Evolutionary conservation across 2,797 vertebrate genomes (phyloP), one percentile per base, ranked within the genome.

Genomic region (Melanotaenia boesemani): DNA sequence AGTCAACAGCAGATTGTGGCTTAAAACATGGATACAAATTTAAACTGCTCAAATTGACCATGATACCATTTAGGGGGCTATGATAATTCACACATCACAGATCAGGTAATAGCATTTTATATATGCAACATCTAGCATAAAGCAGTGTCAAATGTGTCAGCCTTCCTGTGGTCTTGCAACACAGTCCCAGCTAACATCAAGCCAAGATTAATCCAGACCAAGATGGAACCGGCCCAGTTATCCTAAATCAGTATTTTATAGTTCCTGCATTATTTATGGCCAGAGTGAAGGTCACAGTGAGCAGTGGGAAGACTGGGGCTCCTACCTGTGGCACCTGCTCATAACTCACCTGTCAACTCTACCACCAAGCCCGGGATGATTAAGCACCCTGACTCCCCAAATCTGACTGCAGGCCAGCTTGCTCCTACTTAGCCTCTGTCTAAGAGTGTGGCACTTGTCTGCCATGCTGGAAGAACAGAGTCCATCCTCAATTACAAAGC

Each of bases 331-430:
- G 81, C 72, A 46, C 61, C 66, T 1, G 67, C 85, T 89, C 90
- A 92, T 94, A 94, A 92, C 86, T 94, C 93, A 93, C 56, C 86
- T 92, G 91, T 91, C 90, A 88, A 61, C 72, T 81, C 69, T 28
- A 72, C 69, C 74, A 72, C 75, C 71, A 48, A 86, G 85, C 67
- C 73, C 37, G 0, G 62, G 72, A 87, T 93, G 93, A 94, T 93
- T 70, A 92, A 94, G 85, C 73, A 86, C 81, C 75, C 18, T 16
- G 24, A 68, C 81, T 91, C 60, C 83, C 80, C 48, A 82, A 90
- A 86, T 81, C 83, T 83, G 85, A 89, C 89, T 79, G 81, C 60
- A 58, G 80, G 86, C 88, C 91, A 84, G 86, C 82, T 75, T 73
- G 79, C 74, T 85, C 84, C 84, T 79, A 80, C 88, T 93, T 92